phyloP scores from a whole-genome alignment of 2,888 invertebrate genomes.

The Eulithis testata region DNA sequence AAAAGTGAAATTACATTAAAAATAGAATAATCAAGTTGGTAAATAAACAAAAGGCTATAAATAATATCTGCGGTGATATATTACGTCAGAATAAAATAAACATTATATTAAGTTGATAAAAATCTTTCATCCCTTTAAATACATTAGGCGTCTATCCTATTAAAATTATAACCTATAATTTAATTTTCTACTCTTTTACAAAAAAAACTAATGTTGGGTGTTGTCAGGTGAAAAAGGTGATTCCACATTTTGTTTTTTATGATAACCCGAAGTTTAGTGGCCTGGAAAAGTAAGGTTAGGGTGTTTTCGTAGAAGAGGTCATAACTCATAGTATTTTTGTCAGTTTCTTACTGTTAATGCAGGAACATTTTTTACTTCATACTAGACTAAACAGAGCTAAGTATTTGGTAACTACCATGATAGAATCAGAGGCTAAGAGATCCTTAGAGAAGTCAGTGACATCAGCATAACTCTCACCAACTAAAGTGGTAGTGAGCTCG shows the following conservation, averaged over 20 bases:
- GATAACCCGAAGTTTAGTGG: slow-evolving; percentile 70
- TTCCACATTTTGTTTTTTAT: slow-evolving; percentile 72
- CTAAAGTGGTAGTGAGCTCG: too few relatives aligned
- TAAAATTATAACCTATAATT: slow-evolving; percentile 84
- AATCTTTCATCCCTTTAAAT: slow-evolving; percentile 73
- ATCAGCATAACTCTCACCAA: too few relatives aligned
- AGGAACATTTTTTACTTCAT: too few relatives aligned
- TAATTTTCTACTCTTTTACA: slow-evolving; percentile 79
- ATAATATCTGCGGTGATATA: slow-evolving; percentile 46
- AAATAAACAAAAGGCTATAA: slow-evolving; percentile 46
- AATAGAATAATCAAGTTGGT: slow-evolving; percentile 36
- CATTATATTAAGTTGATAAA: slow-evolving; percentile 63
- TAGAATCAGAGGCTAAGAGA: too few relatives aligned
- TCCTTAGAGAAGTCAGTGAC: too few relatives aligned
- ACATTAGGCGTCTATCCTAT: slow-evolving; percentile 82
- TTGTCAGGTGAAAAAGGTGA: slow-evolving; percentile 76
- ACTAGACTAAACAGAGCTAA: too few relatives aligned
- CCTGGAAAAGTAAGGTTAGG: slow-evolving; percentile 68
- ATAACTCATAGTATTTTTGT: slow-evolving; percentile 58
- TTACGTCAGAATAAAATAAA: slow-evolving; percentile 58
- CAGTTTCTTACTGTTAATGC: background rate
- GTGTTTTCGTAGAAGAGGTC: slow-evolving; percentile 66
- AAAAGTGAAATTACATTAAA: slow-evolving; percentile 16
- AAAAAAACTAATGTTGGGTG: slow-evolving; percentile 74
- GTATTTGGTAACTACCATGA: too few relatives aligned